phyloP scores from a whole-genome alignment of 2,888 invertebrate species.

The Lasioglossum malachurum region DNA sequence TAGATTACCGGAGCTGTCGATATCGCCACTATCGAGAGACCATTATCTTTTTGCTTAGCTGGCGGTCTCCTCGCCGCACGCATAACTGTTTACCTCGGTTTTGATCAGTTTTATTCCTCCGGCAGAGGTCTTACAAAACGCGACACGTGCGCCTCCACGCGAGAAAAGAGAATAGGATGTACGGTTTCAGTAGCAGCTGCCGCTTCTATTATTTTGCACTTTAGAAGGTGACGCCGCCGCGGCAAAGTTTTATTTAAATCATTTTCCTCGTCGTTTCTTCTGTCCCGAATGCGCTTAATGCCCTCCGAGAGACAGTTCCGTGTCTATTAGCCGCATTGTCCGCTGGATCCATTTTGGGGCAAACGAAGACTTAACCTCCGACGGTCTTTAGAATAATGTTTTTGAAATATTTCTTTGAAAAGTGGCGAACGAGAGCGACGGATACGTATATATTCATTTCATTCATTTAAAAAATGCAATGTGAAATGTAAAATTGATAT shows the following conservation, averaged over 20 bases:
- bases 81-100: slow-evolving; percentile 61
- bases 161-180: slow-evolving; percentile 31
- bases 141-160: slow-evolving; percentile 41
- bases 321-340: slow-evolving; percentile 36
- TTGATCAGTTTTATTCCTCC: slow-evolving; percentile 58
- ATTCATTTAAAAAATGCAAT: background rate
- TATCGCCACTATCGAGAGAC: slow-evolving; percentile 55
- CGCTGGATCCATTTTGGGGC: slow-evolving; percentile 11
- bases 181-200: slow-evolving; percentile 58
- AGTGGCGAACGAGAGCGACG: background rate
- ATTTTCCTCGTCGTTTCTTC: slow-evolving; percentile 46
- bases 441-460: no score
- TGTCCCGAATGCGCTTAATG: slow-evolving; percentile 52
- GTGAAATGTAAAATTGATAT: background rate
- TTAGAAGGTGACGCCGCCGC: slow-evolving; percentile 55
- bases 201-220: slow-evolving; percentile 66
- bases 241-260: slow-evolving; percentile 61
- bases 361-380: background rate
- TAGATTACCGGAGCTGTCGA: slow-evolving; percentile 50
- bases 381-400: background rate
- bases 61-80: slow-evolving; percentile 27
- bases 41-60: slow-evolving; percentile 60
- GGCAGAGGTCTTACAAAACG: slow-evolving; percentile 43
- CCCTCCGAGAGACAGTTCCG: slow-evolving; percentile 24
- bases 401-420: background rate